Evolutionary conservation across 2,888 invertebrate species (phyloP), one percentile per base, ranked within the genome.

Genomic region (Lathronympha strigana): DNA sequence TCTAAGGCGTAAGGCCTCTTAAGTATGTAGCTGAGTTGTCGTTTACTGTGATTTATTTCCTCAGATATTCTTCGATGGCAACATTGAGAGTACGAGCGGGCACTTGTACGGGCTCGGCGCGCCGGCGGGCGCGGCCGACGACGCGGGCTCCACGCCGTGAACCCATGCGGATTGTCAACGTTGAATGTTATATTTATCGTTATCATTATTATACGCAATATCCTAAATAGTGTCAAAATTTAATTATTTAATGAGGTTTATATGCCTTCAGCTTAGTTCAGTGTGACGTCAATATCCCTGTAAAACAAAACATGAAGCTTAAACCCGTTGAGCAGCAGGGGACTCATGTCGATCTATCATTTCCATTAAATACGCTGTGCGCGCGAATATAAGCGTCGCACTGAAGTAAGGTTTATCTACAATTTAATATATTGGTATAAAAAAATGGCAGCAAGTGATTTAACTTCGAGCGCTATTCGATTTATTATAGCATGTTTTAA

Each of bases 1-100:
- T n/a, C n/a, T n/a, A n/a, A n/a, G n/a, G n/a, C n/a, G n/a, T n/a
- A n/a, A n/a, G n/a, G n/a, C n/a, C n/a, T n/a, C n/a, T n/a, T n/a
- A n/a, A n/a, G n/a, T n/a, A n/a, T n/a, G n/a, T n/a, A n/a, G n/a
- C n/a, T n/a, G n/a, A n/a, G n/a, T n/a, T n/a, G 38, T 3, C n/a
- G 38, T 15, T 15, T n/a, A 15, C 1, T 15, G 5, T 15, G 19
- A n/a, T 38, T n/a, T 38, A 6, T 53, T 31, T 19, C 4, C 93
- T 50, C 92, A 98, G 98, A 97, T 99, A 95, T 98, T 98, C 89
- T 98, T 98, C 85, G 98, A 99, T 89, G 98, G 98, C 84, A 98
- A 98, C 86, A 98, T 99, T 78, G 99, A 99, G 86, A 98, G 98
- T 91, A 97, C 97, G 43, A 98, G 98, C 81, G 99, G 99, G 55